Evolutionary conservation across 2,113 vertebrate species (phyloP), one percentile per base, ranked within the genome.

Genomic region (Pagrus major): DNA sequence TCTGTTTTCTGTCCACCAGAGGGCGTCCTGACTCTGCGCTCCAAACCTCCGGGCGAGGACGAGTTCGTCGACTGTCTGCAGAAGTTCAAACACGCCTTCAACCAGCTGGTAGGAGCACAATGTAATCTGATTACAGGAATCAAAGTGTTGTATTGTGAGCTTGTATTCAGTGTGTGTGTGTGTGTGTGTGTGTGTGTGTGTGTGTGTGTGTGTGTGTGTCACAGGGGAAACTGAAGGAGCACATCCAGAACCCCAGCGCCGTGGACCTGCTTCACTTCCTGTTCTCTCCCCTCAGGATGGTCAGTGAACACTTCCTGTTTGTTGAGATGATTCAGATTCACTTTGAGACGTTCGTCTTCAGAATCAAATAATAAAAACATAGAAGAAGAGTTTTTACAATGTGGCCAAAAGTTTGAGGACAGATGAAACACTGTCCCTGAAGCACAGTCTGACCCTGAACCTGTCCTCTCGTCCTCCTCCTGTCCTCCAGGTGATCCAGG

Each of bases 41-140:
- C 98, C 67, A 98, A 96, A 76, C 96, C 97, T 6, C 98, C 98
- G 0, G 67, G 85, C 29, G 94, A 97, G 72, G 96, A 97, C 21
- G 97, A 98, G 74, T 99, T 99, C 63, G 23, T 99, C 2, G 96
- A 99, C 91, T 99, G 97, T 89, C 96, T 99, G 78, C 98, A 99
- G 90, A 99, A 99, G 80, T 99, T 99, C 92, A 99, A 99, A 80
- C 96, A 98, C 76, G 97, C 96, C 73, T 99, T 99, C 94, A 99
- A 99, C 88, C 96, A 99, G 81, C 94, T 99, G 96, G 98, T 99
- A 93, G 46, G 65, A 8, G 37, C n/a, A 0, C 27, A 1, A 21
- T 27, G 3, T 37, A 47, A 3, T 5, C n/a, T 33, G 42, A 42
- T n/a, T 1, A 3, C 12, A 20, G 20, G 16, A 4, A 3, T n/a